Conservation (phyloP, 1,140 invertebrate species). For the Philaenus spumarius region DNA sequence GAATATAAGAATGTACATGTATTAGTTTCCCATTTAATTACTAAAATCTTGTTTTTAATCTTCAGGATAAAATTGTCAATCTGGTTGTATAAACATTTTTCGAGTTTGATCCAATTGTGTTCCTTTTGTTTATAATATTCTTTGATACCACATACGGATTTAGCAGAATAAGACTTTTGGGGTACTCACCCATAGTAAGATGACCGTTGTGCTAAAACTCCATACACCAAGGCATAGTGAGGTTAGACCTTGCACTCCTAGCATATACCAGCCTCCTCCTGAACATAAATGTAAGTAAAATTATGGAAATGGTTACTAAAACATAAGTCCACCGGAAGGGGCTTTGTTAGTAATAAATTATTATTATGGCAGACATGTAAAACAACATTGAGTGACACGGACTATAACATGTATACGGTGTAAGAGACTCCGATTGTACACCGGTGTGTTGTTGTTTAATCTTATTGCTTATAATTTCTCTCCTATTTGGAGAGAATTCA, state of each 20-base stretch:
- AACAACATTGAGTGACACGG: background rate
- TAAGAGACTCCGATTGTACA: background rate
- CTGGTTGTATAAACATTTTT: too few species aligned
- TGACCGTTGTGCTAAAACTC: constrained; percentile 60
- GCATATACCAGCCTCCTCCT: constrained; percentile 81
- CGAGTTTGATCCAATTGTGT: too few species aligned
- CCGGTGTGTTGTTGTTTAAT: background rate
- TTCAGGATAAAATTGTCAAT: too few species aligned
- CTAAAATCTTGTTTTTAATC: too few species aligned
- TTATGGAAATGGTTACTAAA: background rate
- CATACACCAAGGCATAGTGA: constrained; percentile 62
- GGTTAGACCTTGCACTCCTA: constrained; percentile 71
- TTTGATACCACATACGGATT: background rate
- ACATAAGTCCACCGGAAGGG: background rate
- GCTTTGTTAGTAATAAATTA: background rate
- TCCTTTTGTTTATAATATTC: background rate
- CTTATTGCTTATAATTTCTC: background rate
- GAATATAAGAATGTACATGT: too few species aligned
- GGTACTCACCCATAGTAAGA: constrained; percentile 55
- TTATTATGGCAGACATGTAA: background rate
- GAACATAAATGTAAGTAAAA: constrained; percentile 25
- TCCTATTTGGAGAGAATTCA: too few species aligned
- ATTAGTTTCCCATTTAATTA: too few species aligned
- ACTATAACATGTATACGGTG: background rate
- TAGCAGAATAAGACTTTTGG: background rate